phyloP scores from a whole-genome alignment of 2,888 invertebrate genomes.

The Lochmaea crataegi region DNA sequence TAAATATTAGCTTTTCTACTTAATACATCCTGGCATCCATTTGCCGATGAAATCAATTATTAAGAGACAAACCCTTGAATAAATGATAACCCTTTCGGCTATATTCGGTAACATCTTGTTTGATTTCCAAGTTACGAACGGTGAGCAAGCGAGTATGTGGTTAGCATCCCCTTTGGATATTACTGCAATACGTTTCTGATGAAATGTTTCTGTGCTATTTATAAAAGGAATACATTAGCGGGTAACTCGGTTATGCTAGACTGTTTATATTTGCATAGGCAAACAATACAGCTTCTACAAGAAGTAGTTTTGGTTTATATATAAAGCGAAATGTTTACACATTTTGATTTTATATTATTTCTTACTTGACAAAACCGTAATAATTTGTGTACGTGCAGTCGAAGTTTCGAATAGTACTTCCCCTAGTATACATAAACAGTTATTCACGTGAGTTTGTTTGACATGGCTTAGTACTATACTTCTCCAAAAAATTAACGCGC shows the following conservation, averaged over 20 bases:
- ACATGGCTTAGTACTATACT: too few relatives aligned
- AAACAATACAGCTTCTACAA: background rate
- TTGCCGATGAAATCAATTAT: slow-evolving; percentile 27
- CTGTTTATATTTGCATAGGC: background rate
- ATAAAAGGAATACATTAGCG: background rate
- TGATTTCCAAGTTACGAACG: slow-evolving; percentile 22
- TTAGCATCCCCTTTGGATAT: slow-evolving; percentile 23
- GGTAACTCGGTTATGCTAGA: background rate
- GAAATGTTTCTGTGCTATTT: slow-evolving; percentile 16
- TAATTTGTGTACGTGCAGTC: too few relatives aligned
- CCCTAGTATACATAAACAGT: too few relatives aligned
- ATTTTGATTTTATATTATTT: too few relatives aligned
- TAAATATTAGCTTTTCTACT: background rate
- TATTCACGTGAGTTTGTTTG: too few relatives aligned
- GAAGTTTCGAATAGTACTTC: too few relatives aligned
- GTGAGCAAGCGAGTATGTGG: slow-evolving; percentile 12
- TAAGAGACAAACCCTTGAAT: slow-evolving; percentile 28
- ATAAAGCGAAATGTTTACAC: too few relatives aligned
- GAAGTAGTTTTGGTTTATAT: background rate
- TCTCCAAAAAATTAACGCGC: too few relatives aligned
- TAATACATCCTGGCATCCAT: slow-evolving; percentile 6
- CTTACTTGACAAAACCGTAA: too few relatives aligned
- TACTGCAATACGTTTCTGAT: slow-evolving; percentile 3
- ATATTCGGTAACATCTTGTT: slow-evolving; percentile 20
- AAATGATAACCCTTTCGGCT: slow-evolving; percentile 32